These are phyloP conservation scores for Callocephalon fimbriatum DNA, from an alignment of 2,113 vertebrate species.

Conservation along the genomic window DNA sequence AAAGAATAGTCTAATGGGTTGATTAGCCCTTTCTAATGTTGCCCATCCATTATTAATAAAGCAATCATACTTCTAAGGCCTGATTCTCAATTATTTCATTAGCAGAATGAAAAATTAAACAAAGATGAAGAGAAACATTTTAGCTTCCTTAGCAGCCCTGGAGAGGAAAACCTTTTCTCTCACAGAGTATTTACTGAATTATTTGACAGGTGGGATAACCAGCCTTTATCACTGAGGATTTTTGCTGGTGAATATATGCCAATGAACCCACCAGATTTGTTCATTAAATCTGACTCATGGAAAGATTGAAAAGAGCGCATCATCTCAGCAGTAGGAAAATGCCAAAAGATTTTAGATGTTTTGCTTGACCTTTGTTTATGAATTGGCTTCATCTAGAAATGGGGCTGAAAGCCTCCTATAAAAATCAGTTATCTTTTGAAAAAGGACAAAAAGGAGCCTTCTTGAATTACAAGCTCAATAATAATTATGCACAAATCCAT, in stretches of 20 bases:
- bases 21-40: conserved; percentile 42
- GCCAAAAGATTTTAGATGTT: neutral
- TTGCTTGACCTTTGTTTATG: conserved; percentile 30
- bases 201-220: neutral
- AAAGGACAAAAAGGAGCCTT: neutral
- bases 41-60: conserved; percentile 56
- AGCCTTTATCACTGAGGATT: neutral
- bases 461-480: neutral
- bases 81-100: conserved; percentile 54
- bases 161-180: neutral
- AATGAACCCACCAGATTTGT: neutral
- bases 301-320: neutral
- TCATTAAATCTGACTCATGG: neutral
- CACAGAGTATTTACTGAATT: neutral
- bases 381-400: neutral
- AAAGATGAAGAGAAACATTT: conserved; percentile 31
- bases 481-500: neutral
- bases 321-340: neutral
- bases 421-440: neutral
- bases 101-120: conserved; percentile 34
- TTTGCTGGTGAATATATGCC: neutral
- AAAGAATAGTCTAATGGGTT: conserved; percentile 29
- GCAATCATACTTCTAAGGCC: conserved; percentile 12
- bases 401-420: neutral
- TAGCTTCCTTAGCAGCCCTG: neutral